Evolutionary conservation across 92 coral and sea anemone genomes (phyloP).

Genomic region (Micromussa lordhowensis): DNA sequence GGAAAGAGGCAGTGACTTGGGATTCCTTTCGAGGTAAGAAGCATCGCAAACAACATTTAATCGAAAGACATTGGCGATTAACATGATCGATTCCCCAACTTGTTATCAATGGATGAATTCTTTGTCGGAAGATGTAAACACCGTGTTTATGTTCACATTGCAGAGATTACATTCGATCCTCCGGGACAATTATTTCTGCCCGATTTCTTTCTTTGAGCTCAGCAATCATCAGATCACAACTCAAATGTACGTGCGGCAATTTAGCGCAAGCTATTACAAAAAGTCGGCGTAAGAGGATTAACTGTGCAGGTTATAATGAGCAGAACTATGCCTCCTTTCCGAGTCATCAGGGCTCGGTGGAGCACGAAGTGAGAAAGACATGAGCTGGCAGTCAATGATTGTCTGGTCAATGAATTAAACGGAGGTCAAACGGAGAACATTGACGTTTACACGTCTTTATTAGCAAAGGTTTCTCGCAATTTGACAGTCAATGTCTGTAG

Average conservation of each 20-base stretch:
- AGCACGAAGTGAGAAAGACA: constrained; percentile 8
- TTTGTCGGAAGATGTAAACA: background rate
- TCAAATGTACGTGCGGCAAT: background rate
- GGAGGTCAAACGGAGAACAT: background rate
- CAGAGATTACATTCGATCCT: constrained; percentile 9
- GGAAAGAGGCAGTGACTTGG: constrained; percentile 9
- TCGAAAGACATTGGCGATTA: background rate
- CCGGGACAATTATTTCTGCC: background rate
- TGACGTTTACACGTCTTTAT: background rate
- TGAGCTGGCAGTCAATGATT: constrained; percentile 19
- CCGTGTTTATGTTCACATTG: constrained; percentile 18
- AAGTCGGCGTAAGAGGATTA: background rate
- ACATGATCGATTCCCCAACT: background rate
- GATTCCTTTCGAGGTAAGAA: constrained; percentile 25
- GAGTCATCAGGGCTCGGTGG: background rate
- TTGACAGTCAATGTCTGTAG: background rate
- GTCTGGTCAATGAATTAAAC: constrained; percentile 9
- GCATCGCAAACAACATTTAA: background rate
- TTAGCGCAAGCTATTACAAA: background rate
- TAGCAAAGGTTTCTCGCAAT: background rate
- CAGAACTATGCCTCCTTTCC: background rate
- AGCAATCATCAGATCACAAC: background rate
- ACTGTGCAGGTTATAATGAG: background rate
- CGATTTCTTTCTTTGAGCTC: background rate
- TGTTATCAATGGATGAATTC: background rate